Evolutionary conservation across 2,888 invertebrate genomes (phyloP).

Genomic region (Electrophaes corylata): DNA sequence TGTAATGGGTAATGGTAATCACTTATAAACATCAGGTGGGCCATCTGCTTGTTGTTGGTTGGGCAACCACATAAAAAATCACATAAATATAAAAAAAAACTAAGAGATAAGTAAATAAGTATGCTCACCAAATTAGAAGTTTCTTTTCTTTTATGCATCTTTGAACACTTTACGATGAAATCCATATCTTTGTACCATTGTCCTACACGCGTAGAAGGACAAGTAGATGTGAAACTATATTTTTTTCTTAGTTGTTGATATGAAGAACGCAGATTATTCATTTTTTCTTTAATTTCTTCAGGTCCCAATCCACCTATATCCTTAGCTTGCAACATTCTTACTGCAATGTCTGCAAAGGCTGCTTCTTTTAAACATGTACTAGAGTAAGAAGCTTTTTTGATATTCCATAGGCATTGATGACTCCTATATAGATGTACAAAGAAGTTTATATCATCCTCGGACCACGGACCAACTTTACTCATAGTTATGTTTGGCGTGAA

Average conservation of each 20-base stretch:
- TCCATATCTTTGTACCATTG: slow-evolving; percentile 20
- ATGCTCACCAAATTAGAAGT: slow-evolving; percentile 4
- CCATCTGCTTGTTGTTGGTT: no score
- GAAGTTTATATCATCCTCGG: background rate
- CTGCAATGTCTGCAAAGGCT: slow-evolving; percentile 14
- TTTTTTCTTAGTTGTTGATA: background rate
- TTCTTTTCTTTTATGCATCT: background rate
- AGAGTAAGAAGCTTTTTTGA: background rate
- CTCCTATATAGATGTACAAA: slow-evolving; percentile 13
- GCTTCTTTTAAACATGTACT: background rate
- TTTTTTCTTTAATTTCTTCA: slow-evolving; percentile 11
- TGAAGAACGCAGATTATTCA: background rate
- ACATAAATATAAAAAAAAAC: no score
- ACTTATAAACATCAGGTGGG: no score
- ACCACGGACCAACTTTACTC: slow-evolving; percentile 11
- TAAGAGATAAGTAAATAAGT: background rate
- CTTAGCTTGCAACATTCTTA: slow-evolving; percentile 7
- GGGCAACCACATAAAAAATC: no score
- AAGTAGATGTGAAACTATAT: background rate
- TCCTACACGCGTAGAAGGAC: background rate
- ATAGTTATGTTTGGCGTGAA: background rate
- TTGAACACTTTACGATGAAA: background rate
- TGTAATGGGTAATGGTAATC: no score
- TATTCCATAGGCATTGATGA: slow-evolving; percentile 25
- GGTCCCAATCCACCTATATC: background rate